Base-by-base conservation (phyloP, 2,888 invertebrate genomes). In the Meta bourneti region DNA sequence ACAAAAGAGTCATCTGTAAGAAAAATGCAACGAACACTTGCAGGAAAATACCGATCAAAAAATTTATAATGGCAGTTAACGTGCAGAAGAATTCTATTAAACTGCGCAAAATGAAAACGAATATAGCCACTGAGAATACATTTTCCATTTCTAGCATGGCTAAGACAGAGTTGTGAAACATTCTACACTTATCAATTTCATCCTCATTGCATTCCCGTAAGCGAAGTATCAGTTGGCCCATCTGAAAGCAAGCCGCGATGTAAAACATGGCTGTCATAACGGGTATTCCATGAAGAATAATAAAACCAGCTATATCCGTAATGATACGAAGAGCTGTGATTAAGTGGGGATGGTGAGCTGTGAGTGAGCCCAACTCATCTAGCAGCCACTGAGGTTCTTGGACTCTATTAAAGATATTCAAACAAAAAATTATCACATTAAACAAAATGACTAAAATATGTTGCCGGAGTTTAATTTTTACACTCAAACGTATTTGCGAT, bases 61-160 rank as follows among this genome's bases (percentile, higher is more conserved):
- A 81, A 34, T 69, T 69, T 34, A 81, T 81, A 9, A 81, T 9
- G 5, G 80, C 80, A 11, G 70, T 81, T n/a, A 70, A 34, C 20
- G 80, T 81, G 69, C 80, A 81, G 34, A 81, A 16, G 48, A 81
- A 81, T 9, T 81, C 80, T 6, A 81, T 61, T 13, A 81, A 13
- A 48, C 80, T 61, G n/a, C 80, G 80, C 7, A 81, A 34, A 0
- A 81, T 19, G 61, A 81, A 81, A 6, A 81, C 48, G 69, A 49
- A 81, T 0, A 81, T 81, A 7, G 80, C 48, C 48, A 69, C 16
- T 6, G 80, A 81, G 48, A 81, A 61, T 7, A 61, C 34, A 5
- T 34, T 34, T 48, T 81, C 80, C 20, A 81, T 6, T 8, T 48
- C 61, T 34, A 6, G 19, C 19, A 69, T 34, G 16, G 48, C 61